Base-by-base conservation (phyloP, 2,797 vertebrate genomes). In the Pogoniulus pusillus region DNA sequence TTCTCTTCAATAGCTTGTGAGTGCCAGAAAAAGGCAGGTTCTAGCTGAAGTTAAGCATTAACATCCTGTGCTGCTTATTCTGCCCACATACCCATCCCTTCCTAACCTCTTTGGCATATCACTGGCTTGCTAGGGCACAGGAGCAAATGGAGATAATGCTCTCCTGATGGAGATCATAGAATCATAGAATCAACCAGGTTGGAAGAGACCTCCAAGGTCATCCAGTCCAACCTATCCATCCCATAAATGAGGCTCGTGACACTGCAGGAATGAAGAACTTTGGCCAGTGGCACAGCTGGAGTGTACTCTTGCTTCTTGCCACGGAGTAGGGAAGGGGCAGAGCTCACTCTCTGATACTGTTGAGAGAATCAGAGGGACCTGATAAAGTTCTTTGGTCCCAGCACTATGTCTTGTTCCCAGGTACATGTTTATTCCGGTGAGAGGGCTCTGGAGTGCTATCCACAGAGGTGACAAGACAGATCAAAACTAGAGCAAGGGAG, bases 81-180 rank as follows among this genome's bases (percentile, higher is more conserved):
- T 81, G 39, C 54, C 18, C 19, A 18, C 39, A 7, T 10, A 6
- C 39, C 8, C 16, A 6, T 24, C 6, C 30, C 35, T 2, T 1
- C 58, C 37, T 41, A 29, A 30, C 24, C 26, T 30, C 9, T 76
- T 34, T 0, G 2, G 37, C 65, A 65, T 8, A 51, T 49, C 0
- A 0, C 24, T 0, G 1, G 32, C 65, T 68, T 75, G 29, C 37
- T 0, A 0, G 4, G n/a, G 8, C 51, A 41, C 14, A 49, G 41
- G 27, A 62, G 6, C 2, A 1, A 55, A 39, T 2, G 3, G 34
- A 69, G 34, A 30, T 2, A 6, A 54, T 45, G 43, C 10, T 57
- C 5, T 66, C 6, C 20, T 53, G 10, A 26, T 29, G 30, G 51
- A n/a, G n/a, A n/a, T n/a, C n/a, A n/a, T n/a, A n/a, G n/a, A n/a